Conservation (phyloP, 2,113 vertebrate species). For the Onychorhynchus coronatus region DNA sequence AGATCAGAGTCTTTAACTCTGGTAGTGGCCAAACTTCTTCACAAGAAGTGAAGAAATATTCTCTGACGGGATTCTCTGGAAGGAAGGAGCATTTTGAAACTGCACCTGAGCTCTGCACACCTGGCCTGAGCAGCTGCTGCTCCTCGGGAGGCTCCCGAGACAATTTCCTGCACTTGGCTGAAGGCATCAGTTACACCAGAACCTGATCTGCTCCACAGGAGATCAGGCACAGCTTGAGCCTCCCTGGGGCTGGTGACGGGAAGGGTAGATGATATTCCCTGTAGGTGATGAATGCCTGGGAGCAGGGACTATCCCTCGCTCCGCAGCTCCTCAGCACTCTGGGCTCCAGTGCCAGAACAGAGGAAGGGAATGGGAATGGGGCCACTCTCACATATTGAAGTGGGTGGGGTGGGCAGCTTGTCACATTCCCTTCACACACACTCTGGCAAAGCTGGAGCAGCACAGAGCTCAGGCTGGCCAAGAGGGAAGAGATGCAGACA, state of each 20-base stretch:
- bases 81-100: not conserved
- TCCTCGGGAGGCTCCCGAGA: not conserved
- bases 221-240: not conserved
- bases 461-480: not conserved
- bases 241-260: not conserved
- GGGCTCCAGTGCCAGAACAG: too few species aligned
- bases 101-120: not conserved
- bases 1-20: not conserved
- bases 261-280: not conserved
- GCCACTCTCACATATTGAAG: accelerated
- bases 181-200: not conserved
- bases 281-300: accelerated
- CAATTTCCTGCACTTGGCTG: not conserved
- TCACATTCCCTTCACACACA: not conserved
- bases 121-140: not conserved
- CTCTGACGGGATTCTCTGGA: not conserved
- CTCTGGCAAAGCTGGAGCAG: not conserved
- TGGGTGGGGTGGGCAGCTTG: not conserved
- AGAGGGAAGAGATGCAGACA: not conserved
- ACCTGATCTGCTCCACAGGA: not conserved
- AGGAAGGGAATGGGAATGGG: not conserved
- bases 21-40: not conserved
- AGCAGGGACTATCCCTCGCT: not conserved
- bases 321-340: accelerated
- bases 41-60: not conserved